phyloP scores from a whole-genome alignment of 2,113 vertebrate species.

The Catagonus wagneri region DNA sequence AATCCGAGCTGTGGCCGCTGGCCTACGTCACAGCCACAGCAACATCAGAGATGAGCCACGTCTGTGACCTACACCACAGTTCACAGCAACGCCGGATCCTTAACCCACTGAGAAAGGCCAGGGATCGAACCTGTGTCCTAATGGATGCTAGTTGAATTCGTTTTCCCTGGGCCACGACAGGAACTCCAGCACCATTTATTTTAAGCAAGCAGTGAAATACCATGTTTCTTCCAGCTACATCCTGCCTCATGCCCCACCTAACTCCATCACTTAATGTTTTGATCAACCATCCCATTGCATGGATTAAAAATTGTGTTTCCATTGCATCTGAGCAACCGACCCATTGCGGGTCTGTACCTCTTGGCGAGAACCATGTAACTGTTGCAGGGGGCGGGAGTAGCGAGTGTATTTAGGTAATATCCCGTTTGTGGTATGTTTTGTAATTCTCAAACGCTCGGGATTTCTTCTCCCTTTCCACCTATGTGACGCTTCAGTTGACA shows the following conservation, averaged over 20 bases:
- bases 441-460: neutral
- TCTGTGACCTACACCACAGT: no score
- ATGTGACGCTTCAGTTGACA: neutral
- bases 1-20: no score
- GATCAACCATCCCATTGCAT: neutral
- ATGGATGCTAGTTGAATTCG: no score
- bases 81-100: no score
- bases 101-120: no score
- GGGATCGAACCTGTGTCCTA: no score
- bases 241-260: neutral
- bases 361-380: neutral
- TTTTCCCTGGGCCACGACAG: no score
- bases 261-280: conserved; percentile 21
- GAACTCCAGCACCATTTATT: no score
- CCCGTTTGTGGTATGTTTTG: neutral
- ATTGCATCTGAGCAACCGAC: neutral
- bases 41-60: no score
- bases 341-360: neutral
- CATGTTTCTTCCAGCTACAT: neutral
- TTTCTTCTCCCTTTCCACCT: neutral
- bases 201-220: neutral
- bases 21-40: no score
- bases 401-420: neutral
- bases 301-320: conserved; percentile 56
- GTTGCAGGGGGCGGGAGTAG: neutral